Evolutionary conservation across 1,140 invertebrate species (phyloP), one percentile per base, ranked within the genome.

Genomic region (Monochamus saltuarius): DNA sequence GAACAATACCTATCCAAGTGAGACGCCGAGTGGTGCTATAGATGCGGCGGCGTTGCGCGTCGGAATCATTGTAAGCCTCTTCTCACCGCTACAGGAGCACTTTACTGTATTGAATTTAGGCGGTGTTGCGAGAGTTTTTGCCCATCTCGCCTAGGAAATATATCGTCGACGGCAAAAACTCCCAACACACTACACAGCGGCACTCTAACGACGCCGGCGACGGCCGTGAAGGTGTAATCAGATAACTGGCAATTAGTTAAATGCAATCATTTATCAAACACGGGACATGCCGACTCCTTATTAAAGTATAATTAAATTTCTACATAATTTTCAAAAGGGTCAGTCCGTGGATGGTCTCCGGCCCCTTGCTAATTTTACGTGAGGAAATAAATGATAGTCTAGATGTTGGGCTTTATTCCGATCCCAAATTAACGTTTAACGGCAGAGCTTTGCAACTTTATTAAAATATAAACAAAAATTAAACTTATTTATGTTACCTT

Each of bases 91-190:
- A 67, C 55, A 42, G 60, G 60, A 70, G 70, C 73, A 75, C 73
- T 75, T 73, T 75, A 75, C 50, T 75, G 72, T 75, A 75, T 75
- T 75, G 73, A 72, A 73, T 75, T 73, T 69, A 62, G 69, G 61
- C 59, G 64, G 46, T 64, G 62, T 62, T 62, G 61, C 43, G 56
- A 54, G 58, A 40, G 56, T 70, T 73, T 73, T 73, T 71, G 64
- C 54, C 52, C 51, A 58, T 64, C 51, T 62, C 54, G 49, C 56
- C 52, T 61, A 47, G 49, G 62, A 66, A 62, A 50, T 61, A 50
- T 67, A 63, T 65, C 54, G 60, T 49, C 64, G 34, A 19, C 29
- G 38, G 47, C 65, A 67, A 67, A 67, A 67, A 67, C 62, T 38
- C 42, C 42, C 17, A n/a, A 11, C 45, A 50, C 47, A 35, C 35